Evolutionary conservation across 2,113 vertebrate species (phyloP).

Genomic region (Dicaeum eximium): DNA sequence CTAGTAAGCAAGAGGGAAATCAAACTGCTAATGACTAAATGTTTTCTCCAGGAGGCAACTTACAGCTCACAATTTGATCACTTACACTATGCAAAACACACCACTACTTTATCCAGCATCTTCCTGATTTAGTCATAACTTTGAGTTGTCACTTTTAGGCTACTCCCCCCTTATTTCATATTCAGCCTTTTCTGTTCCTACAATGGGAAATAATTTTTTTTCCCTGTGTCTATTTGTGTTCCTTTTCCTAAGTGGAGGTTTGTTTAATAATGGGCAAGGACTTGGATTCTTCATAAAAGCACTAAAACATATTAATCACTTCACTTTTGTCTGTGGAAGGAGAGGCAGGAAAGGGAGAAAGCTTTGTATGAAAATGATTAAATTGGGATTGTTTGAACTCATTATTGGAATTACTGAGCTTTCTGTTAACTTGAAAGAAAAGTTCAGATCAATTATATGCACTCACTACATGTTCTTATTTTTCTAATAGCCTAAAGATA

Average conservation of each 20-base stretch:
- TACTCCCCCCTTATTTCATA: not conserved
- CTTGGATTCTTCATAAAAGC: conserved; percentile 20
- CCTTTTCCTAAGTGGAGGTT: not conserved
- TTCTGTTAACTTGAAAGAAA: conserved; percentile 57
- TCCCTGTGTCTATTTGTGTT: not conserved
- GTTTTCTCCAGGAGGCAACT: not conserved
- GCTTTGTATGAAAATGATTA: conserved; percentile 22
- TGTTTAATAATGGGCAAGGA: not conserved
- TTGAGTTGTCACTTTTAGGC: not conserved
- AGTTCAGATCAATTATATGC: conserved; percentile 52
- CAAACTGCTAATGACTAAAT: not conserved
- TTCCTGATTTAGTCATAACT: not conserved
- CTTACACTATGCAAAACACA: not conserved
- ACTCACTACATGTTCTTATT: conserved; percentile 36
- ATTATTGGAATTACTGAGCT: conserved; percentile 42
- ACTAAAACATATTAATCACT: conserved; percentile 32
- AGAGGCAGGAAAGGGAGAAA: conserved; percentile 1
- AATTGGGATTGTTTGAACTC: conserved; percentile 36
- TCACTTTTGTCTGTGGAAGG: conserved; percentile 7
- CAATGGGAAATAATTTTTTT: not conserved
- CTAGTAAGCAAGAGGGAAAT: not conserved
- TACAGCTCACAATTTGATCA: not conserved
- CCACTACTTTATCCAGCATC: not conserved
- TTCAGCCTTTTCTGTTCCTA: not conserved
- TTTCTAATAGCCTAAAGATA: conserved; percentile 61